Conservation (phyloP, 2,888 invertebrate genomes). For the Monopis laevigella region DNA sequence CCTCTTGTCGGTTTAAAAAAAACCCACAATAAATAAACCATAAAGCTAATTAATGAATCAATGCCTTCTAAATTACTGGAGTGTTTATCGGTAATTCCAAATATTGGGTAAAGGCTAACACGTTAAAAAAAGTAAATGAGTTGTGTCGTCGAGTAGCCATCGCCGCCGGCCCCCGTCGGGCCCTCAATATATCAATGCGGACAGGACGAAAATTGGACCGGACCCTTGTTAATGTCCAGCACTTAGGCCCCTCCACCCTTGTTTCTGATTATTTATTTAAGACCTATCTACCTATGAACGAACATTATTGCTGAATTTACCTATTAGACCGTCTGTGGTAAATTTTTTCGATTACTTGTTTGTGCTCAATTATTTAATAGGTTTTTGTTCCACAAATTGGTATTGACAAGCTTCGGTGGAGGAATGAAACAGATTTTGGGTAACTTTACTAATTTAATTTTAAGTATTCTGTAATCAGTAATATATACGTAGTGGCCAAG, state of each 20-base stretch:
- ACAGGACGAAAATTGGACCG: slow-evolving; percentile 66
- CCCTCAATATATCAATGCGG: slow-evolving; percentile 63
- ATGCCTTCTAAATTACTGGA: background rate
- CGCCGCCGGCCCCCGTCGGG: slow-evolving; percentile 36
- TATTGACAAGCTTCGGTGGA: too few relatives aligned
- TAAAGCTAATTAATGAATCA: slow-evolving; percentile 2
- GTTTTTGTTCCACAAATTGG: too few relatives aligned
- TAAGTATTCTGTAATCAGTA: too few relatives aligned
- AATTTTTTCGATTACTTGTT: too few relatives aligned
- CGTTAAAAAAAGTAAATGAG: slow-evolving; percentile 30
- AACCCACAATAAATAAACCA: too few relatives aligned
- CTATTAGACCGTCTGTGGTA: too few relatives aligned
- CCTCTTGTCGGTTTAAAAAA: too few relatives aligned
- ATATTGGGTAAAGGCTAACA: background rate
- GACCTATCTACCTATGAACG: slow-evolving; percentile 36
- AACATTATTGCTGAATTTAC: slow-evolving; percentile 2
- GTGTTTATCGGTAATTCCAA: background rate
- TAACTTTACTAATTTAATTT: too few relatives aligned
- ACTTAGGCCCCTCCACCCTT: slow-evolving; percentile 56
- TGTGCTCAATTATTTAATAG: too few relatives aligned
- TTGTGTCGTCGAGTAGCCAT: slow-evolving; percentile 34
- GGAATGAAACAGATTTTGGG: too few relatives aligned
- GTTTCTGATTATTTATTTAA: slow-evolving; percentile 63
- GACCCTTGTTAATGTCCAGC: slow-evolving; percentile 64
- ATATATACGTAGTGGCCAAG: too few relatives aligned